Base-by-base conservation (phyloP, 2,113 vertebrate species). In the Corythoichthys intestinalis region DNA sequence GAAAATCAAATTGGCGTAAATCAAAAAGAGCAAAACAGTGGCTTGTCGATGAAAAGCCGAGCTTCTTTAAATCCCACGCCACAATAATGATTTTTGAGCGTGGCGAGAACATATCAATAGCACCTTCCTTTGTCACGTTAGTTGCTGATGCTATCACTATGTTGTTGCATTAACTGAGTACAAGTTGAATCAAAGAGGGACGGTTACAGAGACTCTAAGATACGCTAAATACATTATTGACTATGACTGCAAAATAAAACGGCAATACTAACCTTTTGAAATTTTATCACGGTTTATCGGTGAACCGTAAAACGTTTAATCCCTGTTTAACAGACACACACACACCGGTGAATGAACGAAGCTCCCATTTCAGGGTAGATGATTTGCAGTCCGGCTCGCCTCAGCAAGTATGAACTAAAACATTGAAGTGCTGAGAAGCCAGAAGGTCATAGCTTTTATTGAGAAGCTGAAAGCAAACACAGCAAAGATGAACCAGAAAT, bases 401-500 rank as follows among this genome's bases (percentile, higher is more conserved):
- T 64, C 1, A 47, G 72, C 69, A 77, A 79, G 72, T 77, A 84
- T 14, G 53, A 77, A 77, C 74, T 81, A 70, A 80, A 39, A 77
- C 74, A 71, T 52, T 70, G 69, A 69, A 71, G 75, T 39, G 34
- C 71, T 81, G 75, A 84, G 66, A 74, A 80, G 79, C 79, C 86
- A 76, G 73, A 53, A 71, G 85, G 83, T 86, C 85, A 85, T 73
- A 56, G 49, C 75, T 47, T 80, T 68, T 37, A 35, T 71, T 62
- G 62, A 0, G 56, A 70, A 69, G 85, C 86, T 87, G 62, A 79
- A 86, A 85, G 86, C 86, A 59, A 81, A 67, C 74, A 80, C 83
- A 74, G 84, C 88, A 86, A 77, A 89, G 73, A 78, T 74, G 63
- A 65, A 83, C 68, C 83, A 86, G 76, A 83, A 74, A 89, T 79